These are phyloP conservation scores for Troides helena DNA, from an alignment of 2,888 invertebrate species.

Conservation along the genomic window DNA sequence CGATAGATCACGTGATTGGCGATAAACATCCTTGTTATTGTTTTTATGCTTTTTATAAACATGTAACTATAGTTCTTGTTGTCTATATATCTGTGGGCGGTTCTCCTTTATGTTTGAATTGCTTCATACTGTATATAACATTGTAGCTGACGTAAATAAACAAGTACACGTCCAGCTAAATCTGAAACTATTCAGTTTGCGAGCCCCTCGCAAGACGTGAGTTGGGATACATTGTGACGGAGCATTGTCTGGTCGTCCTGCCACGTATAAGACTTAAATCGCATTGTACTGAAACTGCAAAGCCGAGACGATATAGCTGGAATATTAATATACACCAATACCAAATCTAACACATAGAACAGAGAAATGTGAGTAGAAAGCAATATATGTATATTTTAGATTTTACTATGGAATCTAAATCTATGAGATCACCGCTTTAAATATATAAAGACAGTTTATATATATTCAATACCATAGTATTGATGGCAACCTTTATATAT, in stretches of 20 bases:
- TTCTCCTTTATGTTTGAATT: no score
- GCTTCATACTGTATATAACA: background rate
- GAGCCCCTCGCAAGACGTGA: constrained; percentile 13
- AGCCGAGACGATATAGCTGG: constrained; percentile 13
- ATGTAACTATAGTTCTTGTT: no score
- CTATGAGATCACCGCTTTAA: no score
- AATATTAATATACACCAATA: constrained; percentile 15
- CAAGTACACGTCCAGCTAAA: background rate
- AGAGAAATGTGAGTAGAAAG: background rate
- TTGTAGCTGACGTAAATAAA: constrained; percentile 2
- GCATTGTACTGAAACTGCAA: constrained; percentile 16
- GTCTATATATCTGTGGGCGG: no score
- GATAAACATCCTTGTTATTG: no score
- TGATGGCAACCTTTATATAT: no score
- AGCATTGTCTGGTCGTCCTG: constrained; percentile 13
- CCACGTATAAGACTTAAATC: constrained; percentile 3
- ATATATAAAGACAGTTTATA: no score
- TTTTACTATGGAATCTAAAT: no score
- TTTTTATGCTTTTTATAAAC: no score
- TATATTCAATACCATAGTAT: no score
- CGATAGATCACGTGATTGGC: no score
- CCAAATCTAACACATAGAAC: background rate
- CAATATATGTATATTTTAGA: no score
- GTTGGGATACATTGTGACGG: constrained; percentile 13
- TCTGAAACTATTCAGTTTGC: constrained; percentile 20